A percentile compares a stretch with the other conserved stretches of the same genome.
phyloP scores from a whole-genome alignment of 2,888 invertebrate species.

The Drosophila kuntzei region DNA sequence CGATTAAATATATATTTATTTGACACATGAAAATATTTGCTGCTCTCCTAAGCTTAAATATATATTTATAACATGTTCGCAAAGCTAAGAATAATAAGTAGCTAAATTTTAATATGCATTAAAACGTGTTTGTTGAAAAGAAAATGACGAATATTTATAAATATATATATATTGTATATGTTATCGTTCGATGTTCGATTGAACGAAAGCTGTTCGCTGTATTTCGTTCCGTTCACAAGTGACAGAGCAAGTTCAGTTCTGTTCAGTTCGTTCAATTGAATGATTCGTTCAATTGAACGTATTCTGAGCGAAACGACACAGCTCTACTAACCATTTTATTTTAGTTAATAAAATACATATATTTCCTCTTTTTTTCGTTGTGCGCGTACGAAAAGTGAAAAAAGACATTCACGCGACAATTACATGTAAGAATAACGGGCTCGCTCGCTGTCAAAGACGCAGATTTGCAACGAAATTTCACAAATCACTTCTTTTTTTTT shows the following conservation, averaged over 20 bases:
- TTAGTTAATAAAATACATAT: conserved; percentile 78
- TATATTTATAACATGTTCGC: background rate
- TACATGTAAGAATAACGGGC: conserved; percentile 40
- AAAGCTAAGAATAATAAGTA: background rate
- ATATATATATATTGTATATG: background rate
- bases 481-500: conserved; percentile 55
- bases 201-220: background rate
- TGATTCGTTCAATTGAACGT: conserved; percentile 19
- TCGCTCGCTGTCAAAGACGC: conserved; percentile 39
- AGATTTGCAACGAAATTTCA: conserved; percentile 63
- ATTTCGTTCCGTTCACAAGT: background rate
- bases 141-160: background rate
- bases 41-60: background rate
- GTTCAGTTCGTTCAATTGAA: background rate
- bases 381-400: conserved; percentile 56
- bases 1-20: background rate
- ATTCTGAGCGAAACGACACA: conserved; percentile 18
- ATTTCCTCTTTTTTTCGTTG: conserved; percentile 73
- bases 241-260: conserved; percentile 4
- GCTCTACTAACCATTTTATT: conserved; percentile 76
- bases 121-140: background rate
- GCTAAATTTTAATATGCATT: background rate
- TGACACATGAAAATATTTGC: background rate
- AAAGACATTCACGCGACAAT: conserved; percentile 43
- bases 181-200: background rate